Evolutionary conservation across 2,113 vertebrate species (phyloP), one percentile per base, ranked within the genome.

Genomic region (Rhinopomastus cyanomelas): DNA sequence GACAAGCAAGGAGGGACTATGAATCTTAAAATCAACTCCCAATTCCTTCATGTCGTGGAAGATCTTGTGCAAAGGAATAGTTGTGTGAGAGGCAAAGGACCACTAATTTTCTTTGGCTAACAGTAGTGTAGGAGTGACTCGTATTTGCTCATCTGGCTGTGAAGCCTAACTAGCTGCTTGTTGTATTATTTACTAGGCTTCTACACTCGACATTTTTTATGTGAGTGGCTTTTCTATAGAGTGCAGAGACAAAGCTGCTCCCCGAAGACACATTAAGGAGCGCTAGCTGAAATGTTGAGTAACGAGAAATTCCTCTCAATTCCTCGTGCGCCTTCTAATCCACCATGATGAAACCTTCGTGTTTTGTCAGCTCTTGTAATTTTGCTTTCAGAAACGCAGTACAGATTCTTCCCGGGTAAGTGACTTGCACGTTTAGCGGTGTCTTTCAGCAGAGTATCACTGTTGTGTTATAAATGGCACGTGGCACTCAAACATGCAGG

Each of bases 291-390:
- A 97, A 95, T 95, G 96, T 97, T 96, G 96, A 97, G 96, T 96
- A 97, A 97, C 7, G 86, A 92, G 93, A 95, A 96, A 97, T 97
- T 97, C 96, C 95, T 97, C 78, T 92, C 89, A 96, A 96, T 93
- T 96, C 94, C 94, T 97, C 27, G 74, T 88, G 92, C 5, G 30
- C 37, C 30, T 94, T 97, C 96, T 96, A 95, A 97, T 94, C 96
- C 95, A 92, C 96, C 89, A 95, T 64, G 95, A 96, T 97, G 95
- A 96, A 97, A 97, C 94, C 94, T 97, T 96, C 95, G 93, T 97
- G 96, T 97, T 97, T 98, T 98, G 97, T 97, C 97, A 98, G 97
- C 89, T 97, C 87, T 97, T 97, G 96, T 97, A 97, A 98, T 97
- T 97, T 97, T 96, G 95, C 97, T 97, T 96, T 98, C 97, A 97